Percentiles rank a stretch among this genome's conserved stretches.
These are phyloP conservation scores for Dolichopus griseipennis DNA, from an alignment of 2,888 invertebrate genomes.

Conservation along the genomic window DNA sequence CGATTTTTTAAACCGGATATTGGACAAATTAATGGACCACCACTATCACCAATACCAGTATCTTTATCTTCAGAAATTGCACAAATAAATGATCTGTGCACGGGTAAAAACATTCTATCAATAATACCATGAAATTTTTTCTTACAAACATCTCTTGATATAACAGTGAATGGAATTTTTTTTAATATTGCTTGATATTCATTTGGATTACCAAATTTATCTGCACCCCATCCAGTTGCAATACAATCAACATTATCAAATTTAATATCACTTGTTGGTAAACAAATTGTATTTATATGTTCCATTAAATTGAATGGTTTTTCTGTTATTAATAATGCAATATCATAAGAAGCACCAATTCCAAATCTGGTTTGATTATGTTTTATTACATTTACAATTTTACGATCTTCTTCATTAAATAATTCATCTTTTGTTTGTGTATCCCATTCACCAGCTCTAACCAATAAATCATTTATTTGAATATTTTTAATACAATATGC, in stretches of 20 bases:
- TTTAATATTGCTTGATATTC: conserved; percentile 64
- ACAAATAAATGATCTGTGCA: conserved; percentile 66
- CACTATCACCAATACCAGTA: conserved; percentile 70
- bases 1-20: conserved; percentile 42
- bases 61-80: conserved; percentile 55
- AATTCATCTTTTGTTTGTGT: conserved; percentile 65
- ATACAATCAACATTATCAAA: conserved; percentile 50
- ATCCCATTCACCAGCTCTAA: conserved; percentile 77
- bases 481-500: conserved; percentile 53
- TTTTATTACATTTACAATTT: too few relatives aligned
- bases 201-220: conserved; percentile 55
- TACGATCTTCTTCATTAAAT: conserved; percentile 56
- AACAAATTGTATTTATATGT: conserved; percentile 62
- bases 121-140: conserved; percentile 52
- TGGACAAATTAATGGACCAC: conserved; percentile 69
- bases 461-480: conserved; percentile 38
- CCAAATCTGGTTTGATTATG: too few relatives aligned
- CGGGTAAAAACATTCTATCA: conserved; percentile 54
- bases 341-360: conserved; percentile 41
- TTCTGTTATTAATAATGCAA: conserved; percentile 57
- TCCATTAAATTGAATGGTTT: conserved; percentile 50
- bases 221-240: conserved; percentile 75
- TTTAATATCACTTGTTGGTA: conserved; percentile 50
- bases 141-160: conserved; percentile 52
- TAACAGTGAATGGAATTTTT: conserved; percentile 61